Evolutionary conservation across 2,888 invertebrate genomes (phyloP), one percentile per base, ranked within the genome.

Genomic region (Liodrosophila aerea): DNA sequence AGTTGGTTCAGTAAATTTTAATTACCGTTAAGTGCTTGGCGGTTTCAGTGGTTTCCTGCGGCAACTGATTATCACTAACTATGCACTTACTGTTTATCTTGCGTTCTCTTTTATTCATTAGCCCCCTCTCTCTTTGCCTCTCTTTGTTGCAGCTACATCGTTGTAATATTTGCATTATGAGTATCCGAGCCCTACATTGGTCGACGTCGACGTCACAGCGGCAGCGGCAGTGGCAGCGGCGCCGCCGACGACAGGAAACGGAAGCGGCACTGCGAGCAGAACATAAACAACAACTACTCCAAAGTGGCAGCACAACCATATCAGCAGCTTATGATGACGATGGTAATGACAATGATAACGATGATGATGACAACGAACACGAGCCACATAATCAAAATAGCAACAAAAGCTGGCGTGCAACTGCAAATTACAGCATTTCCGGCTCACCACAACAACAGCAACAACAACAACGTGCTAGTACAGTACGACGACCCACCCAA

Each of bases 291-390:
- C 62, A 37, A 43, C 41, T 39, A 43, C 41, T 39, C 22, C 61
- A 50, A 52, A 63, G 56, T 56, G 64, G 34, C 49, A 61, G 63
- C 47, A 41, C 59, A 69, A 73, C 73, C 84, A 80, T 85, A 82
- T 85, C 83, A 83, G 83, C 66, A 54, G 80, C 59, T 83, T 76
- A 72, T 66, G 59, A 53, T 59, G 54, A 61, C 56, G 59, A 80
- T 60, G 51, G 58, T 33, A 60, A 41, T 37, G 57, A 50, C 30
- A 51, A 37, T 30, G 27, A 12, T 16, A 49, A 49, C 57, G 59
- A 47, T 30, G 47, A 47, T 56, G 56, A 45, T 47, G 56, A 41
- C 16, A 34, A 60, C 45, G 22, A 37, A n/a, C 40, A 50, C 56
- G 54, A 59, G 44, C 22, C 22, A 44, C 54, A 65, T 65, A 68